Percentiles rank a stretch among this genome's conserved stretches.
Conservation (phyloP, 2,888 invertebrate species). For the Oegoconia quadripuncta region DNA sequence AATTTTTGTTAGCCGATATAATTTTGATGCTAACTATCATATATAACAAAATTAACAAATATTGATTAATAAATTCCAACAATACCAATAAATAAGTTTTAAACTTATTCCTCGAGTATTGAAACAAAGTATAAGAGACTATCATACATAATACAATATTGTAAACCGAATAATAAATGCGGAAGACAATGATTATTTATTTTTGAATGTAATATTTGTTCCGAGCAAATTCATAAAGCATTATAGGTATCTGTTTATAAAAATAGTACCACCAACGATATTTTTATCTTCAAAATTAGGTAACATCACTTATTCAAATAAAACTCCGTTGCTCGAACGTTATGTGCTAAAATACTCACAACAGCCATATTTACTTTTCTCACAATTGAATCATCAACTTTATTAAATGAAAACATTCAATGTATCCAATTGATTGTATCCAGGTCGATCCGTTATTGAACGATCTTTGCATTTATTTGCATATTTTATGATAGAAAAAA, state of each 20-base stretch:
- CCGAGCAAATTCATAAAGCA: slow-evolving; percentile 32
- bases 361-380: slow-evolving; percentile 10
- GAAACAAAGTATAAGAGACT: no score
- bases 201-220: slow-evolving; percentile 44
- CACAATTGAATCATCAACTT: not conserved
- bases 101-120: no score
- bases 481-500: slow-evolving; percentile 30
- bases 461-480: slow-evolving; percentile 22
- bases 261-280: not conserved
- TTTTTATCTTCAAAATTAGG: not conserved
- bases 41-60: no score
- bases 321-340: not conserved
- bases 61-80: no score
- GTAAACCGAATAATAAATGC: slow-evolving; percentile 18
- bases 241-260: not conserved
- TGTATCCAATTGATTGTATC: slow-evolving; percentile 20
- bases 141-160: no score
- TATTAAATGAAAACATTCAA: slow-evolving; percentile 3
- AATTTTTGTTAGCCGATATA: no score
- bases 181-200: slow-evolving; percentile 30
- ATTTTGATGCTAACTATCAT: no score
- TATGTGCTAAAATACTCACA: not conserved
- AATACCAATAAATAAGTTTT: no score
- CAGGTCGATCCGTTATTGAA: slow-evolving; percentile 36
- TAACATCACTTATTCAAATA: not conserved